phyloP scores from a whole-genome alignment of 2,113 vertebrate genomes.

The Ariopsis seemanni region DNA sequence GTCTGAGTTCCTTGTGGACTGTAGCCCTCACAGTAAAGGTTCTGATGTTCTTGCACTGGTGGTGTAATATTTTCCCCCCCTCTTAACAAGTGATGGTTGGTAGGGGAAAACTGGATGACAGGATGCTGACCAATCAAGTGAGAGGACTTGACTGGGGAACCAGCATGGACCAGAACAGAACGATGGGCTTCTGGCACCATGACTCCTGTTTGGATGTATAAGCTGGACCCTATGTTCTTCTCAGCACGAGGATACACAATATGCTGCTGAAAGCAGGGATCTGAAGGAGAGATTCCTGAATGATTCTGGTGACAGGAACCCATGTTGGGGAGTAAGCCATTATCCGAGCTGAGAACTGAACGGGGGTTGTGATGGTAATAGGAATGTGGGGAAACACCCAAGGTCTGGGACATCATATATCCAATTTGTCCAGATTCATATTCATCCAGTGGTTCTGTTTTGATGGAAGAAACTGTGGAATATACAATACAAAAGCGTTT shows the following conservation, averaged over 20 bases:
- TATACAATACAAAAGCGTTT: not conserved
- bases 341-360: slow-evolving; percentile 77
- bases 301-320: slow-evolving; percentile 87
- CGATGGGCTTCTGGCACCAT: slow-evolving; percentile 85
- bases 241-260: slow-evolving; percentile 83
- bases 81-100: slow-evolving; percentile 81
- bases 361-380: slow-evolving; percentile 84
- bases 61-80: slow-evolving; percentile 74
- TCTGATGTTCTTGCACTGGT: slow-evolving; percentile 82
- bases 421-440: slow-evolving; percentile 85
- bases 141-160: slow-evolving; percentile 78
- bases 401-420: slow-evolving; percentile 79
- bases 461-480: slow-evolving; percentile 87
- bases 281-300: slow-evolving; percentile 79
- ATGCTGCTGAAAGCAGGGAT: slow-evolving; percentile 86
- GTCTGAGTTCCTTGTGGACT: slow-evolving; percentile 53
- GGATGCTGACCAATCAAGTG: slow-evolving; percentile 64
- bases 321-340: slow-evolving; percentile 81
- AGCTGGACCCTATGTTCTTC: slow-evolving; percentile 82
- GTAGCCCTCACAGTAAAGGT: slow-evolving; percentile 90
- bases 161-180: slow-evolving; percentile 88
- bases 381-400: slow-evolving; percentile 82
- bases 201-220: slow-evolving; percentile 78
- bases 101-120: slow-evolving; percentile 94
- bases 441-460: slow-evolving; percentile 93